Base-by-base conservation (phyloP, 2,797 vertebrate species). In the Pelobates cultripes region DNA sequence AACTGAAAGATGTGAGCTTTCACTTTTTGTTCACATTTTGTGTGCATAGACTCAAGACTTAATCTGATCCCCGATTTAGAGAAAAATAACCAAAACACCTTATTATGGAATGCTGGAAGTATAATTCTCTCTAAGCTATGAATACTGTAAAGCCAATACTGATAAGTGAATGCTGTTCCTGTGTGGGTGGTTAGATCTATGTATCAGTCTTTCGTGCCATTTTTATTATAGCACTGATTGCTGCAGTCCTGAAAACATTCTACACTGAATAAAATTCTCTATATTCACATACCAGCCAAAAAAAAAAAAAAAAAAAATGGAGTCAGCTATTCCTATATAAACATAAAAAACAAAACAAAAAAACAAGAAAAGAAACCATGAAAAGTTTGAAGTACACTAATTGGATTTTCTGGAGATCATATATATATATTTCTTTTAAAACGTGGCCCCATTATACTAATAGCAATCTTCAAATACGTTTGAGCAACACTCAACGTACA, bases 401-500 rank as follows among this genome's bases (percentile, higher is more conserved):
- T 75, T 51, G 44, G 45, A 84, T 79, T 53, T 71, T 64, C 61
- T 64, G 67, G 61, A 84, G 55, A 84, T 78, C 73, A 88, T 85
- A 88, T 81, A 47, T 75, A 73, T n/a, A 2, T 57, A 1, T 51
- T 51, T 51, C 10, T 55, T 64, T 77, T 86, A 73, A 45, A 86
- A 86, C 87, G 82, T 67, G 75, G 68, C 88, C 87, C 87, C 81
- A 86, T 83, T 77, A 83, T 90, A 87, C 86, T 87, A 88, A 89
- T 88, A 90, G 88, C 82, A 85, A 85, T 86, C 85, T 91, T 88
- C 88, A 90, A 86, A 86, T 76, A 77, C 88, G 87, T 90, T 55
- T 89, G 92, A 92, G 90, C 91, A 90, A 88, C 87, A 91, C 87
- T 84, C 91, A 88, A 90, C 88, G 90, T 88, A 81, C 87, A 89